Conservation (phyloP, 2,113 vertebrate species). For the Ciconia boyciana region DNA sequence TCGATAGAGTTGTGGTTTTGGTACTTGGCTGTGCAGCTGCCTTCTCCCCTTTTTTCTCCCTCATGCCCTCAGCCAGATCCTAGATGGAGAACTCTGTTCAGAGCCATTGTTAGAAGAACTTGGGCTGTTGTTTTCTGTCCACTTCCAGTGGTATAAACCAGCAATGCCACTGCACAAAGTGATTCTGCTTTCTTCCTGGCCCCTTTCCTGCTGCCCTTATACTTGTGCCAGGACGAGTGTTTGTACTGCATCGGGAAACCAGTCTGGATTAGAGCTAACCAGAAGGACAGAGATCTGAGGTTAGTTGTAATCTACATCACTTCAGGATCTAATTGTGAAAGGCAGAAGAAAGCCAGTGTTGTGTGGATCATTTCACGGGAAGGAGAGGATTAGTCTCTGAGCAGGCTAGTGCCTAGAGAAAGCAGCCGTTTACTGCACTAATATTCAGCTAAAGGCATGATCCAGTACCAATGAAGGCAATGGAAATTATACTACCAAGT, state of each 20-base stretch:
- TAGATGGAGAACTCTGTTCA: neutral
- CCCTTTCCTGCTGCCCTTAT: neutral
- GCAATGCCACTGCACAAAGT: neutral
- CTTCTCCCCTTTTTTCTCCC: neutral
- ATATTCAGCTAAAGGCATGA: neutral
- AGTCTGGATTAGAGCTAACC: neutral
- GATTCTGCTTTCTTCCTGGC: neutral
- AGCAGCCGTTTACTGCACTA: neutral
- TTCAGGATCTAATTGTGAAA: neutral
- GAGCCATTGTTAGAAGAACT: neutral
- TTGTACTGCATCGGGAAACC: neutral
- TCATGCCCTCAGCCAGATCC: neutral
- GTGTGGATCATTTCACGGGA: neutral
- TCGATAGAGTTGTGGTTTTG: neutral
- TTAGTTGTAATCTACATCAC: neutral
- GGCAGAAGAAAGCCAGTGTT: neutral
- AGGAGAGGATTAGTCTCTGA: neutral
- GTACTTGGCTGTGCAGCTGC: neutral
- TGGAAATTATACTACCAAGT: neutral
- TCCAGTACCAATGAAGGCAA: neutral
- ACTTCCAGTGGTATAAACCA: neutral
- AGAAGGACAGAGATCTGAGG: neutral
- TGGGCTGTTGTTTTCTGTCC: neutral
- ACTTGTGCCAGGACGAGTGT: neutral
- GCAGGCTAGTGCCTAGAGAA: neutral